Conservation (phyloP, 2,113 vertebrate genomes). For the Pampusana beccarii region DNA sequence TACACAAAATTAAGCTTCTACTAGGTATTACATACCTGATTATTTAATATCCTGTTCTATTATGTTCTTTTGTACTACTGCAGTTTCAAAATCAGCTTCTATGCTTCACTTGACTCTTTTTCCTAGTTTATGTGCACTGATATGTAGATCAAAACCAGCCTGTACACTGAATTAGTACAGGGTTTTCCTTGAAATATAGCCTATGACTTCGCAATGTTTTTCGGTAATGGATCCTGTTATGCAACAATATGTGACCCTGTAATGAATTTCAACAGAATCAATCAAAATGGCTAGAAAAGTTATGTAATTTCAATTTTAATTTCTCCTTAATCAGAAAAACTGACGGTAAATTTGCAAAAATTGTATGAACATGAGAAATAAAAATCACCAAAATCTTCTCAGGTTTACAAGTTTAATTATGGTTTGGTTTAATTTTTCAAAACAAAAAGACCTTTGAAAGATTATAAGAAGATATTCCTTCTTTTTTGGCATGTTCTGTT, state of each 20-base stretch:
- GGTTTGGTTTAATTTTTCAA: neutral
- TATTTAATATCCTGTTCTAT: constrained; percentile 18
- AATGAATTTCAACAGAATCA: neutral
- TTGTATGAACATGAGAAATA: neutral
- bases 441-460: neutral
- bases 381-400: neutral
- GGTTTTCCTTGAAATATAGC: neutral
- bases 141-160: neutral
- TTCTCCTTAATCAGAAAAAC: neutral
- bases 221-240: neutral
- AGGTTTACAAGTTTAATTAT: neutral
- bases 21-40: neutral
- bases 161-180: neutral
- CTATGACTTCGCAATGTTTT: neutral
- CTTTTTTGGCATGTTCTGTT: neutral
- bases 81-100: neutral
- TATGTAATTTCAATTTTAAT: neutral
- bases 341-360: neutral
- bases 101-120: neutral
- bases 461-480: neutral
- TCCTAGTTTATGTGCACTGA: neutral
- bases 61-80: neutral
- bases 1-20: constrained; percentile 4
- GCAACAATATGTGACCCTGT: neutral
- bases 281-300: neutral